A percentile compares a stretch with the other conserved stretches of the same genome.
These are phyloP conservation scores for Prochilodus magdalenae DNA, from an alignment of 2,113 vertebrate species.

Conservation along the genomic window DNA sequence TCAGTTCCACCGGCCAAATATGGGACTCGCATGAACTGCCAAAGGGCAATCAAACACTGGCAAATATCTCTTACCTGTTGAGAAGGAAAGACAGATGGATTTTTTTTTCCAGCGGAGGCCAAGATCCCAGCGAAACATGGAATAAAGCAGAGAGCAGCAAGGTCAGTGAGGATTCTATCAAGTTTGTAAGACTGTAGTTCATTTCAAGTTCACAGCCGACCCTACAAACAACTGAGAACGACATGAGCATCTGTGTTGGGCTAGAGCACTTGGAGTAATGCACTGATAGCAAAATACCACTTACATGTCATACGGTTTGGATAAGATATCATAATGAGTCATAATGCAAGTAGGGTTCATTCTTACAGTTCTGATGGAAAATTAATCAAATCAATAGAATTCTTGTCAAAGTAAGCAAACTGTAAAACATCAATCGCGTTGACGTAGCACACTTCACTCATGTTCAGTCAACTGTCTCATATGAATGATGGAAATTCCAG, in stretches of 20 bases:
- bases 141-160: slow-evolving; percentile 54
- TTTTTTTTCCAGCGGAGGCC: slow-evolving; percentile 34
- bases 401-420: no score
- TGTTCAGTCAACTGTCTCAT: no score
- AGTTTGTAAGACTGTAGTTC: not conserved
- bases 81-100: slow-evolving; percentile 25
- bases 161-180: slow-evolving; percentile 56
- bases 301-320: not conserved
- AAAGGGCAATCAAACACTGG: slow-evolving; percentile 41
- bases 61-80: slow-evolving; percentile 75
- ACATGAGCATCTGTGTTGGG: not conserved
- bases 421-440: no score
- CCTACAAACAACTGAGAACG: not conserved
- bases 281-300: not conserved
- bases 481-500: no score
- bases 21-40: slow-evolving; percentile 30
- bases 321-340: not conserved
- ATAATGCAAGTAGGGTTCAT: no score
- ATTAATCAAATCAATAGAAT: no score
- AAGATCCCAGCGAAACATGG: slow-evolving; percentile 60
- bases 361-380: no score
- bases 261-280: not conserved
- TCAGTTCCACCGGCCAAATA: slow-evolving; percentile 22
- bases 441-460: no score
- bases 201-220: slow-evolving; percentile 30